phyloP scores from a whole-genome alignment of 2,797 vertebrate species.

The Peromyscus aztecus region DNA sequence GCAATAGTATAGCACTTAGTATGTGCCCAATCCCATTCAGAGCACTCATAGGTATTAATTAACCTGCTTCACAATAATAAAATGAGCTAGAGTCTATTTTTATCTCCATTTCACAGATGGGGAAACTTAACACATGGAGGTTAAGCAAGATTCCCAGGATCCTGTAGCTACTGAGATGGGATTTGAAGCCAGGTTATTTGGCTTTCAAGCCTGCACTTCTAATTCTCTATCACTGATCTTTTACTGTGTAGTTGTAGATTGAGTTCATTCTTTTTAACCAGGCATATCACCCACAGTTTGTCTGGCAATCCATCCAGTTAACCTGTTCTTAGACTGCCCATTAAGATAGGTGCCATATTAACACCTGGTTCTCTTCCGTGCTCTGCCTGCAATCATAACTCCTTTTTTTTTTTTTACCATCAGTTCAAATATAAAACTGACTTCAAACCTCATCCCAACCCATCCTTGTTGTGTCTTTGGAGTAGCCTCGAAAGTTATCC shows the following conservation, averaged over 20 bases:
- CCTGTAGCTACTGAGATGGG: not conserved
- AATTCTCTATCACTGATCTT: not conserved
- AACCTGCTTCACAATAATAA: not conserved
- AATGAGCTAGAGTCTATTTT: slow-evolving; percentile 20
- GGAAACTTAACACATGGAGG: slow-evolving; percentile 9
- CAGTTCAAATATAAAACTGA: slow-evolving; percentile 6
- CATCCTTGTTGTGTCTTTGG: not conserved
- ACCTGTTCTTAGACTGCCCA: not conserved
- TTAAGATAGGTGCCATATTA: not conserved
- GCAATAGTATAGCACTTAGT: not conserved
- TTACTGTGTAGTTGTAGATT: not conserved
- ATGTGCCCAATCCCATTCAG: not conserved
- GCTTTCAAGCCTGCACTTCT: not conserved
- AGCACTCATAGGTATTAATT: not conserved
- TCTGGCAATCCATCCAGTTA: not conserved
- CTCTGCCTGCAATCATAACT: not conserved
- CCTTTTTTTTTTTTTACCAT: slow-evolving; percentile 4
- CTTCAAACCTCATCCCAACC: not conserved
- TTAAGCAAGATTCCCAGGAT: not conserved
- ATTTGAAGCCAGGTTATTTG: not conserved
- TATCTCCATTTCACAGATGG: slow-evolving; percentile 12
- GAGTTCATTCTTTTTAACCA: not conserved
- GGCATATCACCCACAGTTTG: not conserved
- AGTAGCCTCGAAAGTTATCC: not conserved
- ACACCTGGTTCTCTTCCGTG: not conserved